Conservation (phyloP, 2,113 vertebrate genomes). For the Budorcas taxicolor region DNA sequence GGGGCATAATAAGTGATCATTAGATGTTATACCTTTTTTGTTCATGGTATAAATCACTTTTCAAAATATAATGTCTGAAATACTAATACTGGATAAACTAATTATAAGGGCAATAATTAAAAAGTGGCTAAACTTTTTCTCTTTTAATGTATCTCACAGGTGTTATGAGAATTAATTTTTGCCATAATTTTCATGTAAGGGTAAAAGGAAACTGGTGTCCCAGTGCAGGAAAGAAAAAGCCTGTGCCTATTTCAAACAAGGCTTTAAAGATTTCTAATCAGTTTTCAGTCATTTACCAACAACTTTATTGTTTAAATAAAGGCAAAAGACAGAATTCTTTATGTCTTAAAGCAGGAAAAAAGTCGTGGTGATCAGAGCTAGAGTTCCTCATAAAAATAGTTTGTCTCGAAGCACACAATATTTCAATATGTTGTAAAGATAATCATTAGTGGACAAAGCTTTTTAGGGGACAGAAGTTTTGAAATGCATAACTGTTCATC, state of each 20-base stretch:
- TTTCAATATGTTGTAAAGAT: neutral
- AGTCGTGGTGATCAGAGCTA: neutral
- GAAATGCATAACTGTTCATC: neutral
- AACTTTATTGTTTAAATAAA: constrained; percentile 10
- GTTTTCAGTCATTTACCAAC: neutral
- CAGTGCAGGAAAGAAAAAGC: neutral
- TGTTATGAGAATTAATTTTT: neutral
- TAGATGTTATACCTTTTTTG: neutral
- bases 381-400: neutral
- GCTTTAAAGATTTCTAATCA: neutral
- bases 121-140: neutral
- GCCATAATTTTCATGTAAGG: neutral
- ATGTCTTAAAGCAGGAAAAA: neutral
- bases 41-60: neutral
- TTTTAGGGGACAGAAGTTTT: neutral
- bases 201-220: neutral
- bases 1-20: neutral
- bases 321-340: neutral
- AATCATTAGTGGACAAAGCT: neutral
- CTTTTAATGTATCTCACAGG: neutral
- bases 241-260: neutral
- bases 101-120: neutral
- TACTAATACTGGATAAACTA: neutral
- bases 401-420: neutral
- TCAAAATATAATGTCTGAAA: neutral